Percentiles rank a stretch among this genome's conserved stretches.
phyloP scores from a whole-genome alignment of 2,113 vertebrate genomes.

The Calyptommatus sinebrachiatus region DNA sequence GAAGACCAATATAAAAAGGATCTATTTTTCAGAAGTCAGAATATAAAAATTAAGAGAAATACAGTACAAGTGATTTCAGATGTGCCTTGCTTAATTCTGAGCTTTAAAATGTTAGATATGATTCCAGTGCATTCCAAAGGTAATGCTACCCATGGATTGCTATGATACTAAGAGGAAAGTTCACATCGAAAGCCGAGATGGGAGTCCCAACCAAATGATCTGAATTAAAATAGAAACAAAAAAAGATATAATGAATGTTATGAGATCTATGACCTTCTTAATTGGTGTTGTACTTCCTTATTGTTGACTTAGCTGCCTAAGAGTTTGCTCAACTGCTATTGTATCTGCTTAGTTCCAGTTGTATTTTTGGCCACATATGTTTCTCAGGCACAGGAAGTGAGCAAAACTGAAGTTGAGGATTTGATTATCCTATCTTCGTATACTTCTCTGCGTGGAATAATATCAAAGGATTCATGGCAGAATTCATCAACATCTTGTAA shows the following conservation, averaged over 20 bases:
- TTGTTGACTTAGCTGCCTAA: background rate
- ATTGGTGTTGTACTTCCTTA: background rate
- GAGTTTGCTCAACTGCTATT: background rate
- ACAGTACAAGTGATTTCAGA: background rate
- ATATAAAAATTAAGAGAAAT: background rate
- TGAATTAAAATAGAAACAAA: slow-evolving; percentile 19
- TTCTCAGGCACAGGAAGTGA: slow-evolving; percentile 25
- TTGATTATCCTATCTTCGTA: background rate
- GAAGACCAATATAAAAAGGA: no score
- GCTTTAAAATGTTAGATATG: background rate
- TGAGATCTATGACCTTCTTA: background rate
- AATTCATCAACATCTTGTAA: background rate
- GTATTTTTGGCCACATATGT: background rate
- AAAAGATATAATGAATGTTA: background rate
- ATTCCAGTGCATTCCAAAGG: background rate
- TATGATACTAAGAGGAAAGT: background rate
- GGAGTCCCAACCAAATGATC: background rate
- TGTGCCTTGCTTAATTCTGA: background rate
- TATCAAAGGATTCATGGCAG: background rate
- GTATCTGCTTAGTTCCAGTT: slow-evolving; percentile 15
- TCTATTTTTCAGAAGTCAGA: background rate
- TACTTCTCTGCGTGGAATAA: background rate
- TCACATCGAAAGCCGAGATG: background rate
- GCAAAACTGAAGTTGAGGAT: background rate
- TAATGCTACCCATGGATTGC: background rate